Evolutionary conservation across 2,797 vertebrate genomes (phyloP), one percentile per base, ranked within the genome.

Genomic region (Falco concolor): DNA sequence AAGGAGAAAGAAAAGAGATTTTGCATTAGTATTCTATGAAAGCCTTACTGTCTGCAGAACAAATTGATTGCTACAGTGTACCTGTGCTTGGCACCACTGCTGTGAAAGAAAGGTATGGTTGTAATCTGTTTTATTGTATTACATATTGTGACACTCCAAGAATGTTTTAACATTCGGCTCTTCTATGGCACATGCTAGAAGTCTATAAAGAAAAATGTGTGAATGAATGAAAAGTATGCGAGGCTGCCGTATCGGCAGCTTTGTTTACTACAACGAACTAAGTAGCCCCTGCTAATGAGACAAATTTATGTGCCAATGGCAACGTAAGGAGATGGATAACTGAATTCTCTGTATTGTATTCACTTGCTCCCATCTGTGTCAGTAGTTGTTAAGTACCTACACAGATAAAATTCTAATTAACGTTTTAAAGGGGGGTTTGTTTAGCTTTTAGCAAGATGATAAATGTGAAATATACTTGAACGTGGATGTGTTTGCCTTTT

Each of bases 61-160:
- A 99, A 99, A 99, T 99, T 99, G 99, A 99, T 99, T 99, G 98
- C 98, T 98, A 98, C 98, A 98, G 98, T 98, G 98, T 99, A 99
- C 99, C 99, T 99, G 98, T 98, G 98, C 98, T 98, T 98, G 98
- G 98, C 98, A 98, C 98, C 98, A 98, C 98, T 98, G 99, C 98
- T 98, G 97, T 98, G 98, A 98, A 98, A 98, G 98, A 98, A 99
- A 98, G 98, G 98, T 98, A 98, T 97, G 97, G 98, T 98, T 98
- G 98, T 98, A 97, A 98, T 98, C 98, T 98, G 96, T 98, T 98
- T 98, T 98, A 98, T 98, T 98, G 95, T 98, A 97, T 98, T 98
- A 97, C 97, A 97, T 98, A 97, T 98, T 97, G 97, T 98, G 98
- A 97, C 98, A 97, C 97, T 97, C 97, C 97, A 97, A 96, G 97